Conservation (phyloP, 2,113 vertebrate species). For the Chroicocephalus ridibundus region DNA sequence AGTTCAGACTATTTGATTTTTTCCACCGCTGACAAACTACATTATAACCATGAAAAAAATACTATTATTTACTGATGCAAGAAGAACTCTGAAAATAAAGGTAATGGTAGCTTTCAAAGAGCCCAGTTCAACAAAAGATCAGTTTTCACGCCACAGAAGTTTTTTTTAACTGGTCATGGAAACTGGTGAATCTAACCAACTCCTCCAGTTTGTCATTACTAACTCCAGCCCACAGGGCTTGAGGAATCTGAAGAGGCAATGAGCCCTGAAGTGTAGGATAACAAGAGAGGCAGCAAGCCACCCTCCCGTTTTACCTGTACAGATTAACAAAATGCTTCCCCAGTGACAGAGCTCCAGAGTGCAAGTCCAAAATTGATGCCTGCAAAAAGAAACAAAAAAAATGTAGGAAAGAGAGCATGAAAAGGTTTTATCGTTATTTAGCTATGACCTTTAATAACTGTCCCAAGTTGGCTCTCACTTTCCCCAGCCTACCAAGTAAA, state of each 20-base stretch:
- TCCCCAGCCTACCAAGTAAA: background rate
- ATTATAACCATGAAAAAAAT: background rate
- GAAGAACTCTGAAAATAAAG: background rate
- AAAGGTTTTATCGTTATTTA: slow-evolving; percentile 14
- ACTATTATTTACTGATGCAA: background rate
- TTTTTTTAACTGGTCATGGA: background rate
- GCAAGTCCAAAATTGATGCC: slow-evolving; percentile 95
- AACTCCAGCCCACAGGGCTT: background rate
- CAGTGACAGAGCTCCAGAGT: slow-evolving; percentile 93
- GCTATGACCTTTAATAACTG: background rate
- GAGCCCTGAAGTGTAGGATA: background rate
- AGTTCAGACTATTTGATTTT: background rate
- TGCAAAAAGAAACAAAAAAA: slow-evolving; percentile 54
- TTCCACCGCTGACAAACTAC: background rate
- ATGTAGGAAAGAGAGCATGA: background rate
- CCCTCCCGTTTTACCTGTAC: slow-evolving; percentile 82
- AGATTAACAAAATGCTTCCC: slow-evolving; percentile 96
- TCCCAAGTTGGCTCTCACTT: background rate
- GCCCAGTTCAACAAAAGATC: background rate
- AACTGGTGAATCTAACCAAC: background rate
- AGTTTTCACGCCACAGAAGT: background rate
- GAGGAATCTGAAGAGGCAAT: background rate
- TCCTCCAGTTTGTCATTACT: background rate
- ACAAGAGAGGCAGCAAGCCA: background rate
- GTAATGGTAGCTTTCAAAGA: background rate